Percentiles rank a stretch among this genome's conserved stretches.
Evolutionary conservation across 1,140 invertebrate species (phyloP).

Genomic region (Pseudomyrmex flavicornis): DNA sequence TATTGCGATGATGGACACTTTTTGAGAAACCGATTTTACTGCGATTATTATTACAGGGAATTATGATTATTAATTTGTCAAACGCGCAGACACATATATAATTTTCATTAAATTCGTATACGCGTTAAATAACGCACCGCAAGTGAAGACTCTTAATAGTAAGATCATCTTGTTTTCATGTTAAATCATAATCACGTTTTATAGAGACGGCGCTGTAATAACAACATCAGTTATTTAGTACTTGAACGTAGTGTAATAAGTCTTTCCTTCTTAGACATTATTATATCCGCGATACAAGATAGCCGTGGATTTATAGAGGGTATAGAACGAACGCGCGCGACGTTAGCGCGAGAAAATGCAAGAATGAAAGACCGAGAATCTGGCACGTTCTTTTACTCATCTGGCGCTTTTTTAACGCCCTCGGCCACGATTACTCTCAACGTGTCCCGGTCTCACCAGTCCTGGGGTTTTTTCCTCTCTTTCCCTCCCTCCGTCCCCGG

Average conservation of each 20-base stretch:
- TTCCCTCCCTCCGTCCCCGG: too few species aligned
- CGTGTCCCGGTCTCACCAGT: constrained; percentile 57
- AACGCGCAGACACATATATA: too few species aligned
- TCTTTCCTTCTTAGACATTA: neutral
- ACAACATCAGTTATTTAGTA: neutral
- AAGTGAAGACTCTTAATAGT: too few species aligned
- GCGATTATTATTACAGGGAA: neutral
- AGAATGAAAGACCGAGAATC: constrained; percentile 10
- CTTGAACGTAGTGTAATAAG: neutral
- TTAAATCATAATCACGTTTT: neutral
- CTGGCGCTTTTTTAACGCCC: constrained; percentile 58
- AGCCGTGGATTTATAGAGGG: neutral
- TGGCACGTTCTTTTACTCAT: constrained; percentile 38
- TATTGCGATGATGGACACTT: constrained; percentile 24
- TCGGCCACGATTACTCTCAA: constrained; percentile 53
- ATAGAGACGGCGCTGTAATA: neutral
- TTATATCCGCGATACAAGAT: neutral
- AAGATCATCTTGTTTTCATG: neutral
- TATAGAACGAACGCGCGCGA: neutral
- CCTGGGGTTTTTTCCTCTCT: constrained; percentile 5
- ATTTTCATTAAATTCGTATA: neutral
- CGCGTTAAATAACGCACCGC: too few species aligned
- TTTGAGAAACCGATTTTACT: constrained; percentile 2
- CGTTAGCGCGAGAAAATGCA: constrained; percentile 17
- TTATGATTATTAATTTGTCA: too few species aligned